phyloP scores from a whole-genome alignment of 1,140 invertebrate species.

The fruit fly (Drosophila melanogaster) region DNA sequence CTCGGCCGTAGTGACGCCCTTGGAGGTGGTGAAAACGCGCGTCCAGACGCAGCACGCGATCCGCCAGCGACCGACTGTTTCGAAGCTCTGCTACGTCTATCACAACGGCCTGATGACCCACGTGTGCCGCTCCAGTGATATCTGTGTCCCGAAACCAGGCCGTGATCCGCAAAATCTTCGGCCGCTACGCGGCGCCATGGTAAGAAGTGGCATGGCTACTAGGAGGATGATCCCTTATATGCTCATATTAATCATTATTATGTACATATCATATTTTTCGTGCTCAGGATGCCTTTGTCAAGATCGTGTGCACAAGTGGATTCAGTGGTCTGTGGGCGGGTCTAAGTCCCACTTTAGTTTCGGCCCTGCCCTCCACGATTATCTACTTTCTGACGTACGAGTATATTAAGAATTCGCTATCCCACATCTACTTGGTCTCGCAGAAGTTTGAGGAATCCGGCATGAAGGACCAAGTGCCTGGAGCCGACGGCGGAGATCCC shows the following conservation, averaged over 20 bases:
- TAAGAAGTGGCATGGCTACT: constrained; percentile 84
- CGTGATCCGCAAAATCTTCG: constrained; percentile 86
- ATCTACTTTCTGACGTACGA: constrained; percentile 99
- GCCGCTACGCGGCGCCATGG: constrained; percentile 95
- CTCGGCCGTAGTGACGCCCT: constrained; percentile 93
- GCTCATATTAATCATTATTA: no score
- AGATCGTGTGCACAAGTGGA: constrained; percentile 95
- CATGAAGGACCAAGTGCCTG: neutral
- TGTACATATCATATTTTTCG: constrained; percentile 1
- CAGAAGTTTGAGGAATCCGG: neutral
- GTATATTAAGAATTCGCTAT: constrained; percentile 89
- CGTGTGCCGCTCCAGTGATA: constrained; percentile 89
- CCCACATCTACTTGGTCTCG: constrained; percentile 85
- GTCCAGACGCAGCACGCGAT: constrained; percentile 93
- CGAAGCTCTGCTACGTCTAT: constrained; percentile 97
- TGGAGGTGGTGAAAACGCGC: constrained; percentile 99
- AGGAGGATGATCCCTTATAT: no score
- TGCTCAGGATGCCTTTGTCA: constrained; percentile 95
- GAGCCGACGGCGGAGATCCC: constrained; percentile 8
- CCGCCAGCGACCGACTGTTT: constrained; percentile 95
- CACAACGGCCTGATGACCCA: constrained; percentile 99
- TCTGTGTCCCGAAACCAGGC: constrained; percentile 86
- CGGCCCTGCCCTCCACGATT: constrained; percentile 97
- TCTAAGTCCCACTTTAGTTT: constrained; percentile 96
- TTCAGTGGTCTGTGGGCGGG: constrained; percentile 97